Conservation (phyloP, 2,113 vertebrate species). For the Xiphorhynchus elegans region DNA sequence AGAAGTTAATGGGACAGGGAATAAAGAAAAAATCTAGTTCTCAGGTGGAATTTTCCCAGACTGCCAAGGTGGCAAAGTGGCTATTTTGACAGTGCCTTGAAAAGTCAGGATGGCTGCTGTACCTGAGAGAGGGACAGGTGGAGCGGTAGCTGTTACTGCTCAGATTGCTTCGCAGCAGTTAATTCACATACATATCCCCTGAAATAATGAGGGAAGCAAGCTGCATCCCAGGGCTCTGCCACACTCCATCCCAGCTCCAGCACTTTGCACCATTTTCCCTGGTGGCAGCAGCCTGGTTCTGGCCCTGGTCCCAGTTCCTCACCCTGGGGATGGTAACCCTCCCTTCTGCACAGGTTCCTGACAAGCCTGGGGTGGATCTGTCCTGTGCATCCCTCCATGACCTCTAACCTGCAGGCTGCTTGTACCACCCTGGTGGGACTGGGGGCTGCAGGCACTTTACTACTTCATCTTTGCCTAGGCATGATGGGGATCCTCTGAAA, state of each 20-base stretch:
- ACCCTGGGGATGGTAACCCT: neutral
- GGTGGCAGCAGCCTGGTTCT: neutral
- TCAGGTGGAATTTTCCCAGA: neutral
- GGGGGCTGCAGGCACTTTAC: neutral
- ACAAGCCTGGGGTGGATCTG: neutral
- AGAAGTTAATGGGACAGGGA: neutral
- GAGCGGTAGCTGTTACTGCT: neutral
- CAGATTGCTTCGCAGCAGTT: neutral
- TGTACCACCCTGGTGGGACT: accelerated
- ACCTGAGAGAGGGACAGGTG: neutral
- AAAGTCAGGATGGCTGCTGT: neutral
- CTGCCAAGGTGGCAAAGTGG: neutral
- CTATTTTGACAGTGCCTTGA: neutral
- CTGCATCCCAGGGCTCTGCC: neutral
- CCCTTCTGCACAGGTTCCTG: neutral
- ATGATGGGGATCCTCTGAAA: neutral
- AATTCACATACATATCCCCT: neutral
- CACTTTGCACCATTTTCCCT: neutral
- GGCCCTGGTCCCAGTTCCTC: neutral
- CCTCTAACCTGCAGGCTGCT: neutral
- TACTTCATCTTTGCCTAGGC: neutral
- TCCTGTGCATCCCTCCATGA: neutral
- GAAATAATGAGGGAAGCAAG: neutral
- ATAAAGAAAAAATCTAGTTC: neutral
- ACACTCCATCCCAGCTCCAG: neutral